Evolutionary conservation across 2,113 vertebrate species (phyloP), one percentile per base, ranked within the genome.

Genomic region (human (Homo sapiens)): DNA sequence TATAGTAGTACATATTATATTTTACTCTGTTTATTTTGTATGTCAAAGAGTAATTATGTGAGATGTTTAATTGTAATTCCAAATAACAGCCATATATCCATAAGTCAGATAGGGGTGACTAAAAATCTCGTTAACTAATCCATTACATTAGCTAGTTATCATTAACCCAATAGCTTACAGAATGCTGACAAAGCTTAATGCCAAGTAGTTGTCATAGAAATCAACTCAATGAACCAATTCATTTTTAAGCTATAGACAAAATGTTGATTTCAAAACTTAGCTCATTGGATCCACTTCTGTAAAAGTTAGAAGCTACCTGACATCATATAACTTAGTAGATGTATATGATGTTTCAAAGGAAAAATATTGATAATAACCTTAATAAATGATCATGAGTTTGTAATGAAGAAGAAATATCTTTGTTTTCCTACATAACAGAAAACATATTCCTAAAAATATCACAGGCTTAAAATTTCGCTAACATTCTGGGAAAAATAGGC

Each of bases 31-130:
- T 96, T 95, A 80, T 85, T 88, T 81, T 95, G 6, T 59, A 75
- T 70, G 55, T 66, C 23, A 75, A 80, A 87, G 43, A 78, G 22
- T 52, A 95, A 90, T 92, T 95, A 94, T n/a, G 0, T 87, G 43
- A 90, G 38, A 86, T 94, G 72, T 50, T 90, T 96, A 95, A 95
- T 50, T 94, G 32, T 81, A 81, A 92, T 95, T 94, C 3, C 48
- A 92, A 78, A 95, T 80, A 96, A 88, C 1, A 83, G 18, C 20
- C 25, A 86, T 83, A 75, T 90, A 87, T 72, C 43, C 32, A 25
- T 82, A 76, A 95, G 17, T 90, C 78, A 89, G 79, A 82, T 70
- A 78, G 35, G 23, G 35, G 43, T 91, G 35, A 96, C 45, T 81
- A 66, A 96, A 40, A 57, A 95, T 97, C n/a, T 5, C 45, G 87